A percentile compares a stretch with the other conserved stretches of the same genome.
phyloP scores from a whole-genome alignment of 2,888 invertebrate genomes.

The Cantharis flavilabris region DNA sequence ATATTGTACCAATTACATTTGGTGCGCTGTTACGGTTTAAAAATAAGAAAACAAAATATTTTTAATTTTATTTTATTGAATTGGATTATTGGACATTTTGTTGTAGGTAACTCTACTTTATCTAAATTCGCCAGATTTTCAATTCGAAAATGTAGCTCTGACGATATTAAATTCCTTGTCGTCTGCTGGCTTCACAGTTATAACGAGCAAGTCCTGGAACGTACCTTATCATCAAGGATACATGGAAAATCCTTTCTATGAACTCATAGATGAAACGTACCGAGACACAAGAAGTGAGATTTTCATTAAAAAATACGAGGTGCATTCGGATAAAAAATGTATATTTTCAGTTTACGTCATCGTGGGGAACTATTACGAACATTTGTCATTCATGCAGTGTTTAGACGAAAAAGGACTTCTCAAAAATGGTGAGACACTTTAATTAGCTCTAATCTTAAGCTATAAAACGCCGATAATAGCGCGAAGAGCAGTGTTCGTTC shows the following conservation, averaged over 20 bases:
- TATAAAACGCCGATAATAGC: not conserved
- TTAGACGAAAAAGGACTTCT: conserved; percentile 81
- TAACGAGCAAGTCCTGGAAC: conserved; percentile 67
- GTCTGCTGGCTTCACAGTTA: conserved; percentile 72
- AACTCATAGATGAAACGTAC: conserved; percentile 81
- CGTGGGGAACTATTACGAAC: conserved; percentile 88
- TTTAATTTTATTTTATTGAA: not conserved
- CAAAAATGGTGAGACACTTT: conserved; percentile 65
- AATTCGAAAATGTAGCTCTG: conserved; percentile 76
- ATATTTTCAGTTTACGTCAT: conserved; percentile 79
- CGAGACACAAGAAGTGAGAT: conserved; percentile 87
- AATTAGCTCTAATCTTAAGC: not conserved
- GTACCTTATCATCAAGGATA: conserved; percentile 82
- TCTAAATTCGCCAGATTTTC: conserved; percentile 72
- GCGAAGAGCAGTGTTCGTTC: not conserved
- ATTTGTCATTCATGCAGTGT: conserved; percentile 87
- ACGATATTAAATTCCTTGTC: conserved; percentile 76
- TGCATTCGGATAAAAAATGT: not conserved
- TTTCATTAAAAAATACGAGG: not conserved
- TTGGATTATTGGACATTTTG: conserved; percentile 6
- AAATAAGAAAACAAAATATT: not conserved
- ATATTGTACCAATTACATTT: not conserved
- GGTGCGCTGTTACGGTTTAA: not conserved
- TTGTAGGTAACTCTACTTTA: conserved; percentile 81
- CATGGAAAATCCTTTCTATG: conserved; percentile 82